Evolutionary conservation across 2,888 invertebrate species (phyloP), one percentile per base, ranked within the genome.

Genomic region (Caenorhabditis angaria): DNA sequence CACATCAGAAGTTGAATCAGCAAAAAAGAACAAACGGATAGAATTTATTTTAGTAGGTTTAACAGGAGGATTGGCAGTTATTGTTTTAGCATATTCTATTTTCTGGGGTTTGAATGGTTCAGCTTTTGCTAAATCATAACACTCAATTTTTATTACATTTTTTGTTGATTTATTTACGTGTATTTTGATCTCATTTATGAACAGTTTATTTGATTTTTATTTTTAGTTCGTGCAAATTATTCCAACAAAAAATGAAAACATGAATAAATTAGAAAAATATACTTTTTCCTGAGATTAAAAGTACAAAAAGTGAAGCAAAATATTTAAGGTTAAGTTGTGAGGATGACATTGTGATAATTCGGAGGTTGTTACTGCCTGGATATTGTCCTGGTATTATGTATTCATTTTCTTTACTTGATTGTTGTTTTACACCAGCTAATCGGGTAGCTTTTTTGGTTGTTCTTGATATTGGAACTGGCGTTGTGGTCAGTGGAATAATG

Each of bases 101-200:
- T 82, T 82, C 64, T 81, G 80, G 80, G 82, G 82, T 22, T 63
- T 82, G 4, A 82, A 82, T 60, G 80, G 82, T 12, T 70, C 74
- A 10, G 77, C 78, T n/a, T 81, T 81, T 56, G 65, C 66, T 2
- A 66, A 73, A 41, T 72, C 62, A 66, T 41, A n/a, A n/a, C n/a
- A n/a, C n/a, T 14, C 32, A 32, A 32, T 41, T 25, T 53, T 4
- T 53, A 12, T n/a, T 20, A 8, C 20, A 8, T 24, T 8, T 53
- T 20, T 53, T 24, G 6, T 27, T 53, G 53, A 50, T 50, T 53
- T 24, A 4, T 41, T 41, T 41, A 41, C 41, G 41, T 41, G 41
- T 41, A 10, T 41, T 41, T 41, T 41, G 41, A 41, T 41, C 41
- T 41, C 41, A 41, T 12, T 41, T 41, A 41, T 41, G 41, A 41